Conservation (phyloP, 2,113 vertebrate species). For the Takifugu bimaculatus region DNA sequence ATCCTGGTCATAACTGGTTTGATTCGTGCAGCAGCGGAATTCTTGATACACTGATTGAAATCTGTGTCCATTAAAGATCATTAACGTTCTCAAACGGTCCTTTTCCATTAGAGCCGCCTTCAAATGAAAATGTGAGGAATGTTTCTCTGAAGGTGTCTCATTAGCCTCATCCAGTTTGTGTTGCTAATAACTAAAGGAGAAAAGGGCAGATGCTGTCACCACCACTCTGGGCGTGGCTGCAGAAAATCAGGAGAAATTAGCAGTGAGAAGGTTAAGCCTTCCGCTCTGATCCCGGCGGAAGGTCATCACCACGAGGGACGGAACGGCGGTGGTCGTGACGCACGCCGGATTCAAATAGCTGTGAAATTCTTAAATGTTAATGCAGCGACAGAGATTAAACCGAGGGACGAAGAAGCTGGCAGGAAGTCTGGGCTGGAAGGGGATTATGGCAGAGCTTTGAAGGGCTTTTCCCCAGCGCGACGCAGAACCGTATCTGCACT, state of each 20-base stretch:
- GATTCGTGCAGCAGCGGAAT: too few relatives aligned
- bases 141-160: constrained; percentile 45
- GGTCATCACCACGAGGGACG: constrained; percentile 58
- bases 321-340: constrained; percentile 47
- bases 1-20: too few relatives aligned
- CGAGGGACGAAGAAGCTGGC: constrained; percentile 19
- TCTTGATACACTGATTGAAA: neutral
- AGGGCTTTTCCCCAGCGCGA: constrained; percentile 57
- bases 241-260: constrained; percentile 69
- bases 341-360: constrained; percentile 49
- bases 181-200: constrained; percentile 61
- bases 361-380: constrained; percentile 59
- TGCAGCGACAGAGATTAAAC: constrained; percentile 64
- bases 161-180: constrained; percentile 62
- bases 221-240: constrained; percentile 31
- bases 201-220: constrained; percentile 65
- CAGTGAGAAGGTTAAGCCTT: constrained; percentile 70
- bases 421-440: constrained; percentile 44
- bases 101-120: neutral
- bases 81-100: neutral
- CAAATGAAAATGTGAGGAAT: constrained; percentile 20
- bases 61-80: neutral
- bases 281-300: constrained; percentile 43
- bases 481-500: constrained; percentile 54
- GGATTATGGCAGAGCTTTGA: constrained; percentile 68